Percentiles rank a stretch among this genome's conserved stretches.
These are phyloP conservation scores for Eudorcas thomsonii DNA, from an alignment of 2,113 vertebrate genomes.

Conservation along the genomic window DNA sequence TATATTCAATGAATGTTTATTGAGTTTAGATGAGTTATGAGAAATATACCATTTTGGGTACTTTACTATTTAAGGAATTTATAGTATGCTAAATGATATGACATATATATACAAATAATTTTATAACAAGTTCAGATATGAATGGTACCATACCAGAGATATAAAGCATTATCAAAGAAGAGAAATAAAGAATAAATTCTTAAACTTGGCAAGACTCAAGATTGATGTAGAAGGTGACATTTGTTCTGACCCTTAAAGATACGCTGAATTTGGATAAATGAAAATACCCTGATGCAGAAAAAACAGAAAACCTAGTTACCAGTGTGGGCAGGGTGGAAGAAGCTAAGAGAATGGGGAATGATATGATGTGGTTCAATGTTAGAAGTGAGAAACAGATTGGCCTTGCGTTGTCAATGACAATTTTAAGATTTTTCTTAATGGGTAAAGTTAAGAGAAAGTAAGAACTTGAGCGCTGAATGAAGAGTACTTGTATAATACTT, in stretches of 20 bases:
- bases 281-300: background rate
- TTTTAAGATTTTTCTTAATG: constrained; percentile 2
- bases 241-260: background rate
- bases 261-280: background rate
- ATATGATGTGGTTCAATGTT: background rate
- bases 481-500: background rate
- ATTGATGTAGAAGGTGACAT: background rate
- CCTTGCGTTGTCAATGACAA: background rate
- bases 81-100: background rate
- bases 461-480: background rate
- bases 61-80: background rate
- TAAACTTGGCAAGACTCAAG: background rate
- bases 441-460: background rate
- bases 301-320: background rate
- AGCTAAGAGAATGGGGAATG: background rate
- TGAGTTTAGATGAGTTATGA: background rate
- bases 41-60: background rate
- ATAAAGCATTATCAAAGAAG: background rate
- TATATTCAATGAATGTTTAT: background rate
- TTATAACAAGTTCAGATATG: background rate
- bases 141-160: background rate
- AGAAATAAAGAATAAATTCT: background rate
- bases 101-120: background rate
- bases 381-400: background rate
- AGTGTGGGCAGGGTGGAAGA: background rate